Conservation (phyloP, 2,888 invertebrate species). For the Coronaproctus castanopsis region DNA sequence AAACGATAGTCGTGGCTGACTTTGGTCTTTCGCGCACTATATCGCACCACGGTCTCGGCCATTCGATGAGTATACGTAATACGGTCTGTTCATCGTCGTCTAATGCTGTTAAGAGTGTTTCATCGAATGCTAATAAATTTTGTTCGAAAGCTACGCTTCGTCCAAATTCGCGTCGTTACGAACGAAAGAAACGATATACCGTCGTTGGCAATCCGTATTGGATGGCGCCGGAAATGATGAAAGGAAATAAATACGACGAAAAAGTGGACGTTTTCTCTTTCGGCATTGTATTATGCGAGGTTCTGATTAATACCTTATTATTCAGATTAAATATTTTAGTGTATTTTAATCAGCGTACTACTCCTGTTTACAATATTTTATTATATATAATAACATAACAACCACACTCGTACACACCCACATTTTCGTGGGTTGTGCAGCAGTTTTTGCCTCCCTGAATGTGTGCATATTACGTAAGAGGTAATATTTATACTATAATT, state of each 20-base stretch:
- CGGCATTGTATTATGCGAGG: conserved; percentile 87
- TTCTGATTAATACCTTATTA: too few species aligned
- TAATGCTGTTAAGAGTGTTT: neutral
- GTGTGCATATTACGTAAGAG: too few species aligned
- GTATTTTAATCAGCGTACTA: too few species aligned
- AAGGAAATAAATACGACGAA: conserved; percentile 84
- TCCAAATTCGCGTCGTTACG: conserved; percentile 31
- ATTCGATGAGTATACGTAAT: conserved; percentile 4
- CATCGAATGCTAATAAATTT: conserved; percentile 4
- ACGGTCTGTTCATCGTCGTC: neutral
- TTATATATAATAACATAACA: too few species aligned
- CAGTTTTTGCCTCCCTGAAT: too few species aligned
- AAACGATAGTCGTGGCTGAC: conserved; percentile 84
- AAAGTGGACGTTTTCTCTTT: conserved; percentile 92
- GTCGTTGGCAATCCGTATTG: conserved; percentile 94
- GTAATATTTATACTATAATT: too few species aligned
- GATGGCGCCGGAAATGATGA: conserved; percentile 99
- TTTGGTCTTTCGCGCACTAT: conserved; percentile 79
- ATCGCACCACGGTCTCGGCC: conserved; percentile 22
- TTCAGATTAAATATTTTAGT: too few species aligned
- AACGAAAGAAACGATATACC: conserved; percentile 71
- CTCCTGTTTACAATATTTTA: too few species aligned
- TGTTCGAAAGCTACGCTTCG: conserved; percentile 10
- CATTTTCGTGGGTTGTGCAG: too few species aligned
- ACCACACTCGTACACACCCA: too few species aligned